phyloP scores from a whole-genome alignment of 2,888 invertebrate species.

The Tachina grossa region DNA sequence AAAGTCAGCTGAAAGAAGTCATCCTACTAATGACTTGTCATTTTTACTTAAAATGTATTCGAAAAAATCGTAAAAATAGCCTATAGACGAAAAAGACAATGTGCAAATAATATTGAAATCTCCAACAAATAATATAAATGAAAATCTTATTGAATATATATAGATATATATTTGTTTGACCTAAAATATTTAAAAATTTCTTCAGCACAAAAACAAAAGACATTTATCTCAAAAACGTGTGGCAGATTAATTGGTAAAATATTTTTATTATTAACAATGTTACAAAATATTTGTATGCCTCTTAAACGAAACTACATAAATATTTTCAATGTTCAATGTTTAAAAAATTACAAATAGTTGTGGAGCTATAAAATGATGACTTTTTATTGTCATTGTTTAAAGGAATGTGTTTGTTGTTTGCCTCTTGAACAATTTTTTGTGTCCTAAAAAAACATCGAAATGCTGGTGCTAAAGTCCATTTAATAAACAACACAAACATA shows the following conservation, averaged over 20 bases:
- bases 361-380: background rate
- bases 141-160: background rate
- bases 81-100: too few species aligned
- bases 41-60: too few species aligned
- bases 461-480: background rate
- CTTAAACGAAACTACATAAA: background rate
- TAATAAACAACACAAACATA: background rate
- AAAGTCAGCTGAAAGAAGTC: too few species aligned
- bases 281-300: background rate
- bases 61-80: too few species aligned
- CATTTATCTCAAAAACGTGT: constrained; percentile 32
- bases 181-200: constrained; percentile 19
- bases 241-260: background rate
- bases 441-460: background rate
- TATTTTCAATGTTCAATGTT: background rate
- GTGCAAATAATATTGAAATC: too few species aligned
- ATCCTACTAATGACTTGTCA: too few species aligned
- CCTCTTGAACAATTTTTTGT: background rate
- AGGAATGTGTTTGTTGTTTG: background rate
- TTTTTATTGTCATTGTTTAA: constrained; percentile 5
- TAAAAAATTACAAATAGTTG: background rate
- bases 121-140: too few species aligned
- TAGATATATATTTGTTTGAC: constrained; percentile 14
- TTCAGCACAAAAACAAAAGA: constrained; percentile 2
- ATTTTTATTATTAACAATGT: background rate